Evolutionary conservation across 35 echinoderm and acorn worm species (phyloP).

Genomic region (Lytechinus variegatus): DNA sequence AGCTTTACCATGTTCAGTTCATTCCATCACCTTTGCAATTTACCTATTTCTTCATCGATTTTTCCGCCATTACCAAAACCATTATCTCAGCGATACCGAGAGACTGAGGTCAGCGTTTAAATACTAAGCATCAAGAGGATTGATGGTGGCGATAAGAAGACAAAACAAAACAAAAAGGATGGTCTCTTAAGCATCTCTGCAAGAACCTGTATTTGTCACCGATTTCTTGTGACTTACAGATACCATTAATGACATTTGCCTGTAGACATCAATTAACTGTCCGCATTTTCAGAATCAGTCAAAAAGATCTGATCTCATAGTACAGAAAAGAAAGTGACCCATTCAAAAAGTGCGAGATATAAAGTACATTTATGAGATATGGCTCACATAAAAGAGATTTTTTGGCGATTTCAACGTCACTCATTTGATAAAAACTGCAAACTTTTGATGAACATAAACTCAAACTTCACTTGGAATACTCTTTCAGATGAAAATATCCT

Average conservation of each 20-base stretch:
- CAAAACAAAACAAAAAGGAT: neutral
- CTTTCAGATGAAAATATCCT: too few relatives aligned
- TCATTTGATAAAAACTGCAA: neutral
- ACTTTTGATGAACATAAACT: neutral
- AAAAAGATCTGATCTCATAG: neutral
- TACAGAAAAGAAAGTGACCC: neutral
- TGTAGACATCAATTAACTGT: slow-evolving; percentile 22
- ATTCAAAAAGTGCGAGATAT: neutral
- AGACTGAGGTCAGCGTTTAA: neutral
- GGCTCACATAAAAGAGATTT: neutral
- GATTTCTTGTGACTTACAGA: slow-evolving; percentile 2
- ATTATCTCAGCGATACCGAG: neutral
- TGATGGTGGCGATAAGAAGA: neutral
- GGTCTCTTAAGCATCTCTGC: neutral
- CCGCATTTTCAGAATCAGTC: neutral
- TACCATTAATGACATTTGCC: slow-evolving; percentile 33
- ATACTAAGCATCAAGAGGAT: neutral
- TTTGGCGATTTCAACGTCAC: neutral
- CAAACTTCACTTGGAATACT: neutral
- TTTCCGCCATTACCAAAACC: neutral
- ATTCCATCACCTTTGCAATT: neutral
- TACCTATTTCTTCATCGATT: neutral
- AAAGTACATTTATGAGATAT: neutral
- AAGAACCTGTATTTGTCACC: neutral
- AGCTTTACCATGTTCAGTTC: neutral